Conservation (phyloP, 2,888 invertebrate species). For the Nomada fabriciana region DNA sequence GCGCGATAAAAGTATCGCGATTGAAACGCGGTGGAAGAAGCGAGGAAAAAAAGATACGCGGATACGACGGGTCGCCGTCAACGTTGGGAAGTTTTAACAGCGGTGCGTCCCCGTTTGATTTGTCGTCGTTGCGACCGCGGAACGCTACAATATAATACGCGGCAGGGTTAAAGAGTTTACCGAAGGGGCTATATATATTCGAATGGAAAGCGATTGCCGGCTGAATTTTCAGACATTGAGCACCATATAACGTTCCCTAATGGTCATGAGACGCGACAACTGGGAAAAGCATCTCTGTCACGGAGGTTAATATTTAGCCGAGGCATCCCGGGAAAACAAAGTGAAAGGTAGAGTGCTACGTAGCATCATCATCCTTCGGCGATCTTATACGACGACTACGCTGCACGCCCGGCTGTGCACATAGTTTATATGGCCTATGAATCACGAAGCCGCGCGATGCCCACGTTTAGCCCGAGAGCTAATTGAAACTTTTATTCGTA, state of each 20-base stretch:
- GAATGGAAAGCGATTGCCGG: slow-evolving; percentile 37
- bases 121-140: slow-evolving; percentile 29
- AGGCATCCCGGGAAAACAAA: slow-evolving; percentile 71
- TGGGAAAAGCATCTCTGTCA: slow-evolving; percentile 64
- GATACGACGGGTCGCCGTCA: slow-evolving; percentile 30
- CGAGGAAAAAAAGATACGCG: neutral
- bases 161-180: slow-evolving; percentile 52
- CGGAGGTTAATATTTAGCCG: slow-evolving; percentile 67
- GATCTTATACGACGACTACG: slow-evolving; percentile 48
- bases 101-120: slow-evolving; percentile 50
- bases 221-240: slow-evolving; percentile 43
- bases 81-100: slow-evolving; percentile 48
- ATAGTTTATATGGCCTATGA: slow-evolving; percentile 69
- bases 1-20: slow-evolving; percentile 41
- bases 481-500: slow-evolving; percentile 75
- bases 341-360: slow-evolving; percentile 67
- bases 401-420: slow-evolving; percentile 32
- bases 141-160: slow-evolving; percentile 51
- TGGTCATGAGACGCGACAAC: slow-evolving; percentile 54
- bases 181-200: slow-evolving; percentile 34
- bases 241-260: slow-evolving; percentile 48
- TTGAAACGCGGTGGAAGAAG: slow-evolving; percentile 23
- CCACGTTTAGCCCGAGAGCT: slow-evolving; percentile 64
- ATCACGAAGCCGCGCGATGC: slow-evolving; percentile 62
- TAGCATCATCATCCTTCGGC: slow-evolving; percentile 65